Conservation (phyloP, 2,797 vertebrate species). For the Chrysocyon brachyurus region DNA sequence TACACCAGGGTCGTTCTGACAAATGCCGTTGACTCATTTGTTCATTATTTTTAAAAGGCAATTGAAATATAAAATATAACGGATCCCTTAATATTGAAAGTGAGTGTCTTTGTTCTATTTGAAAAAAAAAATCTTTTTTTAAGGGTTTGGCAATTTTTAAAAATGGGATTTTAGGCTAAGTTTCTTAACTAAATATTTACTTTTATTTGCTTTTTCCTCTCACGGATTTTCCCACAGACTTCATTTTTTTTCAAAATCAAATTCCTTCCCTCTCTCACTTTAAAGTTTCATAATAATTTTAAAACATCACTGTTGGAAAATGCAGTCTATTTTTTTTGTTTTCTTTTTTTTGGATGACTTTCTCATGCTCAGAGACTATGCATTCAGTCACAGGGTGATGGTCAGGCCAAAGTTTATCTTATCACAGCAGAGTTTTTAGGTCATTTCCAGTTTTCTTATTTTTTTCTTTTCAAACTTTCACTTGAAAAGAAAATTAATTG, state of each 20-base stretch:
- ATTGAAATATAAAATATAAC: background rate
- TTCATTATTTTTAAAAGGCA: background rate
- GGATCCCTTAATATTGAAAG: background rate
- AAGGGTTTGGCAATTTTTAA: constrained; percentile 22
- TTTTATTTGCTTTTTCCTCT: constrained; percentile 47
- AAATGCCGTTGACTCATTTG: background rate
- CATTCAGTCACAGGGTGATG: background rate
- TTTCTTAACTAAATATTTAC: constrained; percentile 11
- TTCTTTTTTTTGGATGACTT: background rate
- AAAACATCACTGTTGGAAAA: constrained; percentile 40
- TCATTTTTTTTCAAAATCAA: constrained; percentile 30
- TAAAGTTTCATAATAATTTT: background rate
- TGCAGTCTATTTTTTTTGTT: background rate
- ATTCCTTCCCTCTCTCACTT: background rate
- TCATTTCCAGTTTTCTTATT: constrained; percentile 77
- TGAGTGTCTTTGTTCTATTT: background rate
- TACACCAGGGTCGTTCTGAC: background rate
- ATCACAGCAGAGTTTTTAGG: constrained; percentile 52
- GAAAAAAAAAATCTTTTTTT: background rate
- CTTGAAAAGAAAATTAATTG: constrained; percentile 79
- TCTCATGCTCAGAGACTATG: background rate
- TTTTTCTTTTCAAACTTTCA: constrained; percentile 73
- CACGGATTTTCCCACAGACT: constrained; percentile 51
- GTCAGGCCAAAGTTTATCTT: constrained; percentile 66
- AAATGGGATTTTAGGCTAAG: constrained; percentile 50